phyloP scores from a whole-genome alignment of 1,140 invertebrate species.

The Drosophila mauritiana region DNA sequence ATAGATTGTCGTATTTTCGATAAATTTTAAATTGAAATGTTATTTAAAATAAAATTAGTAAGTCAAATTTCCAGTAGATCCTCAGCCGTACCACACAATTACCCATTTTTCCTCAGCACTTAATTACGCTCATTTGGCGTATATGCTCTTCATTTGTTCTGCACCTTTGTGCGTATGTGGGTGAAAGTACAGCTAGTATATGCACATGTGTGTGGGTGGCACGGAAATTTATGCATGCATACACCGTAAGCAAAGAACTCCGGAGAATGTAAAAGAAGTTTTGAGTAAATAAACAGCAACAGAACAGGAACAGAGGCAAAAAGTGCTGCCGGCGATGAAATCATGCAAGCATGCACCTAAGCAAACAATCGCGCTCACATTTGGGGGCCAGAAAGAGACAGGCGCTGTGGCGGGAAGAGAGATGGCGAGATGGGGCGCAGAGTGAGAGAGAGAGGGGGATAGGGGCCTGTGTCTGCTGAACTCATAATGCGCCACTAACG shows the following conservation, averaged over 20 bases:
- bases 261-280: slow-evolving; percentile 72
- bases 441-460: not conserved
- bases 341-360: slow-evolving; percentile 75
- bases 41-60: no score
- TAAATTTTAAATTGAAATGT: no score
- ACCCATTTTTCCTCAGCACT: slow-evolving; percentile 47
- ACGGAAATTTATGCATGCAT: slow-evolving; percentile 75
- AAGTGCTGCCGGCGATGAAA: slow-evolving; percentile 77
- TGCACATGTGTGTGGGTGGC: slow-evolving; percentile 13
- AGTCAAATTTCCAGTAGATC: not conserved
- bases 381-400: slow-evolving; percentile 6
- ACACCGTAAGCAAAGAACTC: slow-evolving; percentile 50
- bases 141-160: slow-evolving; percentile 32
- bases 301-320: slow-evolving; percentile 30
- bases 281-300: slow-evolving; percentile 76
- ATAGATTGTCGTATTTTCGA: no score
- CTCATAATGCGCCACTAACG: slow-evolving; percentile 63
- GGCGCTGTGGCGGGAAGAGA: not conserved
- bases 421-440: slow-evolving; percentile 8
- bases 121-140: slow-evolving; percentile 76
- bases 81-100: not conserved
- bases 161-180: slow-evolving; percentile 7
- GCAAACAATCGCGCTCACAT: slow-evolving; percentile 56
- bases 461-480: slow-evolving; percentile 7
- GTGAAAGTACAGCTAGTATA: slow-evolving; percentile 3